A percentile compares a stretch with the other conserved stretches of the same genome.
These are phyloP conservation scores for Mustela nigripes DNA, from an alignment of 2,113 vertebrate species.

Conservation along the genomic window DNA sequence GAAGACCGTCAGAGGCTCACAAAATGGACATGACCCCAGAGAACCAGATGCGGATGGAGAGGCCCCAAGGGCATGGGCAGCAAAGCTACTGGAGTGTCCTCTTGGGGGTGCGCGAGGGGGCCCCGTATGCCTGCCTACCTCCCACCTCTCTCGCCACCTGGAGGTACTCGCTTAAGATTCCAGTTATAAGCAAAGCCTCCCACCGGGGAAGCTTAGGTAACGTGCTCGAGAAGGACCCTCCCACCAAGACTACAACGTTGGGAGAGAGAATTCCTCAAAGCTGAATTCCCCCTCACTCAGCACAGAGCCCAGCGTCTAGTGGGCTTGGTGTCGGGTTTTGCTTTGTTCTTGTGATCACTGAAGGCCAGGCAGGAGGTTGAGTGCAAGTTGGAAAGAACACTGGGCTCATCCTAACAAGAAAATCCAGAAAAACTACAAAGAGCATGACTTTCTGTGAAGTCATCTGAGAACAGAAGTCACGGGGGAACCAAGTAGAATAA, in stretches of 20 bases:
- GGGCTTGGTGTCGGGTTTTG: background rate
- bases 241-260: background rate
- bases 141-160: background rate
- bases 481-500: background rate
- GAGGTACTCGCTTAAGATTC: background rate
- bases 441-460: background rate
- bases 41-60: background rate
- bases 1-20: background rate
- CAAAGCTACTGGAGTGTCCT: rapidly evolving
- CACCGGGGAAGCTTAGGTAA: background rate
- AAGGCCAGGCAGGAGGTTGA: background rate
- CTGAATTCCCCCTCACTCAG: background rate
- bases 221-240: background rate
- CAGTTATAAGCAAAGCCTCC: background rate
- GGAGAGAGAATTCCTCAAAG: background rate
- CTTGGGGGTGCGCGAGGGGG: background rate
- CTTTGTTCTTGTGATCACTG: background rate
- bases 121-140: background rate
- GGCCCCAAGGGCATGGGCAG: background rate
- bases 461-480: background rate
- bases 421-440: background rate
- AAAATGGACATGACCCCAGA: background rate
- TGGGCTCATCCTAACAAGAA: background rate
- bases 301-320: background rate
- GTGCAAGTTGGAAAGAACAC: background rate